phyloP scores from a whole-genome alignment of 2,797 vertebrate species.

The Rachycentron canadum region DNA sequence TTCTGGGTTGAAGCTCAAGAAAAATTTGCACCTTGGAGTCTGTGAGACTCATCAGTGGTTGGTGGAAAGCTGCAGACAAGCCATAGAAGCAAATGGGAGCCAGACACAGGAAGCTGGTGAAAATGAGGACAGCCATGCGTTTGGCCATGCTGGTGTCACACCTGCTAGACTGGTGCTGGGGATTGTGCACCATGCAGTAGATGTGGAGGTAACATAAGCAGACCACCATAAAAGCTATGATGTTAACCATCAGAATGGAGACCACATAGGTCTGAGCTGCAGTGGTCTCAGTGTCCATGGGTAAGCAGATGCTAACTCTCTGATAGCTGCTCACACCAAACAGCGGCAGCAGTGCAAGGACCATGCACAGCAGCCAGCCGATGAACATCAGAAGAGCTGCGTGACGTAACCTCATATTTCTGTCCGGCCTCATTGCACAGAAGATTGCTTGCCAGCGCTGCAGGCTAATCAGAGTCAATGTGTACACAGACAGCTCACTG shows the following conservation, averaged over 20 bases:
- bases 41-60: slow-evolving; percentile 89
- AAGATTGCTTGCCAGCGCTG: slow-evolving; percentile 92
- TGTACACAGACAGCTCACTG: slow-evolving; percentile 91
- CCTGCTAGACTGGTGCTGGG: slow-evolving; percentile 88
- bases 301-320: slow-evolving; percentile 93
- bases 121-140: slow-evolving; percentile 91
- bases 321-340: slow-evolving; percentile 90
- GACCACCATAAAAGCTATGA: slow-evolving; percentile 89
- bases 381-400: slow-evolving; percentile 83
- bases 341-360: slow-evolving; percentile 88
- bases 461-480: slow-evolving; percentile 89
- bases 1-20: background rate
- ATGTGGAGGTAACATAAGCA: slow-evolving; percentile 91
- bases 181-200: slow-evolving; percentile 89
- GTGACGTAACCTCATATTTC: slow-evolving; percentile 85
- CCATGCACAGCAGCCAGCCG: slow-evolving; percentile 87
- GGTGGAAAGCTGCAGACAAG: slow-evolving; percentile 89
- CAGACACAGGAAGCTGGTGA: slow-evolving; percentile 92
- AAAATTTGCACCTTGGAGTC: slow-evolving; percentile 88
- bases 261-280: slow-evolving; percentile 86
- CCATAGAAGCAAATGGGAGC: slow-evolving; percentile 93
- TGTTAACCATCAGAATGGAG: slow-evolving; percentile 84
- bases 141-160: slow-evolving; percentile 91
- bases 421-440: slow-evolving; percentile 89
- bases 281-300: slow-evolving; percentile 88